Conservation (phyloP, 2,797 vertebrate genomes). For the Miichthys miiuy region DNA sequence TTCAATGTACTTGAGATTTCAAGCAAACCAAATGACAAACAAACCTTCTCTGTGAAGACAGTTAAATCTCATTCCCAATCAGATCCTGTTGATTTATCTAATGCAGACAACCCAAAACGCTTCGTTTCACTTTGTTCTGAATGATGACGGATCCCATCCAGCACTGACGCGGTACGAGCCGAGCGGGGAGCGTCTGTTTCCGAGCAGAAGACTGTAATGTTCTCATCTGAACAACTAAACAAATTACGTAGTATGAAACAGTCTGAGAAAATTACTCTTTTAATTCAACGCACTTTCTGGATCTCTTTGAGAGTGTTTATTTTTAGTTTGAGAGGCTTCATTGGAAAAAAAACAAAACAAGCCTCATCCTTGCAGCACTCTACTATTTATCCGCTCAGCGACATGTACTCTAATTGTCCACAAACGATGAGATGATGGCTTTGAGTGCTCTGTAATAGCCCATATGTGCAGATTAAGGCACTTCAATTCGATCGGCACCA, state of each 20-base stretch:
- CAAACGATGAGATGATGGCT: background rate
- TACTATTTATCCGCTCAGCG: background rate
- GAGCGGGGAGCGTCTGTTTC: background rate
- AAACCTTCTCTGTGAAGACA: background rate
- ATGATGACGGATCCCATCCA: background rate
- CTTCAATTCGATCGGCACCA: conserved; percentile 9
- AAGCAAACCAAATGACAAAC: background rate
- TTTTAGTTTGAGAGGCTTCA: conserved; percentile 4
- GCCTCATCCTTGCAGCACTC: background rate
- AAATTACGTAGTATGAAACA: background rate
- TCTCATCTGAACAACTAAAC: background rate
- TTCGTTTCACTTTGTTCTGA: background rate
- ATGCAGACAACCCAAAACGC: background rate
- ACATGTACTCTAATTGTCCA: background rate
- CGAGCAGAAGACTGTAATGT: too few species aligned
- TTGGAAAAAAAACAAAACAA: background rate
- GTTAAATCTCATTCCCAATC: background rate
- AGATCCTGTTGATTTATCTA: background rate
- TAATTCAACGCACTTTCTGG: background rate
- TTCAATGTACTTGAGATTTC: background rate
- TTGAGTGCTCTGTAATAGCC: background rate
- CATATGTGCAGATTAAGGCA: background rate
- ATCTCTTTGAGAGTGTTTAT: background rate
- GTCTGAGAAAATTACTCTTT: background rate
- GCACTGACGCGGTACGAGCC: background rate